Percentiles rank a stretch among this genome's conserved stretches.
Conservation (phyloP, 2,797 vertebrate species). For the Sphaeramia orbicularis region DNA sequence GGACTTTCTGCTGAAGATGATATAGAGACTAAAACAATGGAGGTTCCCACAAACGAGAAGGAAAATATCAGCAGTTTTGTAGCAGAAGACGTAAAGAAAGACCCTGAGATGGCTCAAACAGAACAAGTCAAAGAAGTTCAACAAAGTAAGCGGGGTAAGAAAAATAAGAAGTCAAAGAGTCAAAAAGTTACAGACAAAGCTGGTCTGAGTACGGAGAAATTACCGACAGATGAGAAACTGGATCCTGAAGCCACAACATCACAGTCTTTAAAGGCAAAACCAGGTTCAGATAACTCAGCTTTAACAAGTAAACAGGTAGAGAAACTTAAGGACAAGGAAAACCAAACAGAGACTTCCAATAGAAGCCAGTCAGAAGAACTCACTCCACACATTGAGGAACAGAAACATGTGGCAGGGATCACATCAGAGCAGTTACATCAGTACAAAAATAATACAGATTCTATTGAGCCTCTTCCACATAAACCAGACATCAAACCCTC, state of each 20-base stretch:
- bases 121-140: conserved; percentile 39
- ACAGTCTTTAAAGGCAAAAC: conserved; percentile 1
- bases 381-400: conserved; percentile 3
- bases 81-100: conserved; percentile 44
- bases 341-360: conserved; percentile 10
- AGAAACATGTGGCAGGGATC: not conserved
- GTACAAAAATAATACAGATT: not conserved
- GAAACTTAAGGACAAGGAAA: not conserved
- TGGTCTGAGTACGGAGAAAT: conserved; percentile 28
- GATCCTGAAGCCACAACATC: conserved; percentile 16
- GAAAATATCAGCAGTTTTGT: not conserved
- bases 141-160: conserved; percentile 58
- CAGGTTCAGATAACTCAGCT: conserved; percentile 4
- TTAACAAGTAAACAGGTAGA: conserved; percentile 13
- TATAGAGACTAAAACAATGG: not conserved
- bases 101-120: conserved; percentile 3
- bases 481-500: conserved; percentile 12
- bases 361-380: conserved; percentile 12
- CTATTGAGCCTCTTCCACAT: not conserved
- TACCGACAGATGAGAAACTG: not conserved
- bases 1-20: conserved; percentile 8
- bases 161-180: conserved; percentile 66
- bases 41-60: conserved; percentile 19
- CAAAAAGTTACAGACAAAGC: conserved; percentile 29
- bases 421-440: conserved; percentile 20